Conservation (phyloP, 1,140 invertebrate species). For the Idris sp. region DNA sequence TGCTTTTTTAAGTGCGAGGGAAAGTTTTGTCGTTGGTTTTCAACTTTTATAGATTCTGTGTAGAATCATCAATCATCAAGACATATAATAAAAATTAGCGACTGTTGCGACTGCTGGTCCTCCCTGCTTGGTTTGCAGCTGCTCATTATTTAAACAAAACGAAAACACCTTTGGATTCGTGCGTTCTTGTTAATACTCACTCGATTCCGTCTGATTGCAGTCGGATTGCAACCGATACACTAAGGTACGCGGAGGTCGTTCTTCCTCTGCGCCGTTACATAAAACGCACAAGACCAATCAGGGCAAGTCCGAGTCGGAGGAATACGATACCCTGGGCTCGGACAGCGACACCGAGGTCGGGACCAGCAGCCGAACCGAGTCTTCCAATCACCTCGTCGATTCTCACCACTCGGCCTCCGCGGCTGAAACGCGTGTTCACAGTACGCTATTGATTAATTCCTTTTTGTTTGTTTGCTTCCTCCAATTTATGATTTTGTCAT, state of each 20-base stretch:
- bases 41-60: slow-evolving; percentile 27
- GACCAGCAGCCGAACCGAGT: slow-evolving; percentile 80
- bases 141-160: slow-evolving; percentile 63
- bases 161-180: too few species aligned
- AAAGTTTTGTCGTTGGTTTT: slow-evolving; percentile 17
- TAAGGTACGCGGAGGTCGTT: slow-evolving; percentile 78
- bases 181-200: slow-evolving; percentile 64
- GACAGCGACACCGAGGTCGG: slow-evolving; percentile 81
- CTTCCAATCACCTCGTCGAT: slow-evolving; percentile 80
- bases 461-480: slow-evolving; percentile 37
- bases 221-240: slow-evolving; percentile 79
- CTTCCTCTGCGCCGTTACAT: slow-evolving; percentile 77
- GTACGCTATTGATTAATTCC: slow-evolving; percentile 69
- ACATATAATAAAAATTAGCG: slow-evolving; percentile 42
- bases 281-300: slow-evolving; percentile 78
- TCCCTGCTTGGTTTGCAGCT: slow-evolving; percentile 73
- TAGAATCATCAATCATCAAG: slow-evolving; percentile 38
- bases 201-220: slow-evolving; percentile 79
- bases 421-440: slow-evolving; percentile 78
- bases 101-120: slow-evolving; percentile 77
- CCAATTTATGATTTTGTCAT: slow-evolving; percentile 13
- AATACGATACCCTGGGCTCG: slow-evolving; percentile 82
- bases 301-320: slow-evolving; percentile 82
- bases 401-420: slow-evolving; percentile 77
- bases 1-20: too few species aligned